Conservation (phyloP, 1,140 invertebrate genomes). For the Bradynema listronoti region DNA sequence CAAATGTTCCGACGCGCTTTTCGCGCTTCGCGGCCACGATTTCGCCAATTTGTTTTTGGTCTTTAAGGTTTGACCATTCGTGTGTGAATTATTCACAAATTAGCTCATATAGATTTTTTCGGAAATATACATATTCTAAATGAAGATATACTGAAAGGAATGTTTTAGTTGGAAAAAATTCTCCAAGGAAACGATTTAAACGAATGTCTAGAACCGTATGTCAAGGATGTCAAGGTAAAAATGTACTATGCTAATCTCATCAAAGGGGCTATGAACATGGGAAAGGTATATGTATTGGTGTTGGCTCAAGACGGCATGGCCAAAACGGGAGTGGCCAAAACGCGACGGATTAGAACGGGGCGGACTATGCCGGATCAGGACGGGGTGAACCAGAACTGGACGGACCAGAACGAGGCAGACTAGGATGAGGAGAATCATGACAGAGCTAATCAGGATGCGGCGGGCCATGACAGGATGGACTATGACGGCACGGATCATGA, state of each 20-base stretch:
- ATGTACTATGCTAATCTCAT: not conserved
- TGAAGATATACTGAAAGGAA: conserved; percentile 12
- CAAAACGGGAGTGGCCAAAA: too few relatives aligned
- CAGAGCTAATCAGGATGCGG: too few relatives aligned
- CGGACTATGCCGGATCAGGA: too few relatives aligned
- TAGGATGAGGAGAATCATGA: too few relatives aligned
- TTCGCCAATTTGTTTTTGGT: conserved; percentile 8
- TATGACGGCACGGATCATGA: too few relatives aligned
- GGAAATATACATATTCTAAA: conserved; percentile 8
- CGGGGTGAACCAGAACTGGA: too few relatives aligned
- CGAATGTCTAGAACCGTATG: conserved; percentile 45
- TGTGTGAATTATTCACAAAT: not conserved
- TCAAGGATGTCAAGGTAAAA: conserved; percentile 41
- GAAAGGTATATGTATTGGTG: not conserved
- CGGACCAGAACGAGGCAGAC: too few relatives aligned
- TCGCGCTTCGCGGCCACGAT: not conserved
- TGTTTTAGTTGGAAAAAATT: conserved; percentile 43
- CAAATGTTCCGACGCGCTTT: not conserved
- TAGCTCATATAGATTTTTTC: not conserved
- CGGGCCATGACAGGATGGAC: too few relatives aligned
- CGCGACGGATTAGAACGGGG: too few relatives aligned
- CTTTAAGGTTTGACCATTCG: not conserved
- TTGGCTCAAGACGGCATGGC: not conserved
- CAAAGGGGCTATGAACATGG: not conserved
- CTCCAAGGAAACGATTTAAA: conserved; percentile 45